Percentiles rank a stretch among this genome's conserved stretches.
These are phyloP conservation scores for Peromyscus nudipes DNA, from an alignment of 2,797 vertebrate genomes.

Conservation along the genomic window DNA sequence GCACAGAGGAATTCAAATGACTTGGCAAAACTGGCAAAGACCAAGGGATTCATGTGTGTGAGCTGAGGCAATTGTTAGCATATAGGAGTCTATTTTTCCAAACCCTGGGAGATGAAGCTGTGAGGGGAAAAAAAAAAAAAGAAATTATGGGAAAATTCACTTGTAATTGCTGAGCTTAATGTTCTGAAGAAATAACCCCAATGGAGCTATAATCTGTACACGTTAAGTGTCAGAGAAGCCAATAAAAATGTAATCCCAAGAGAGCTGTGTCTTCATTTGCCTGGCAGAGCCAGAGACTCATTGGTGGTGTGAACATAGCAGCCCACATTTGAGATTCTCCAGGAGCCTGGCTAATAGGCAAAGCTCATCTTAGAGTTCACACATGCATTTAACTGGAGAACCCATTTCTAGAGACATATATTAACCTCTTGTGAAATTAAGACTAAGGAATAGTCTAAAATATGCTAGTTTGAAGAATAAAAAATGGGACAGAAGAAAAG, in stretches of 20 bases:
- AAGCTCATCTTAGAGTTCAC: neutral
- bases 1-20: neutral
- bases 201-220: conserved; percentile 49
- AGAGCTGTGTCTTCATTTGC: conserved; percentile 21
- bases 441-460: neutral
- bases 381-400: neutral
- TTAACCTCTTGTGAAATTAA: neutral
- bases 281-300: neutral
- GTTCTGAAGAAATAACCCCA: conserved; percentile 70
- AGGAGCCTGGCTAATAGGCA: neutral
- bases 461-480: neutral
- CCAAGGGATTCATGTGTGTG: neutral
- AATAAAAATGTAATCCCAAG: conserved; percentile 46
- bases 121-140: neutral
- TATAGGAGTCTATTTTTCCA: neutral
- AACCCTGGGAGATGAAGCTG: neutral
- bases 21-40: neutral
- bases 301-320: neutral
- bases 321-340: neutral
- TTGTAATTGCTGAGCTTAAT: conserved; percentile 69
- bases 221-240: conserved; percentile 46
- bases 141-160: conserved; percentile 46
- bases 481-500: neutral
- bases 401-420: neutral
- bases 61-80: neutral